Evolutionary conservation across 1,140 invertebrate species (phyloP), one percentile per base, ranked within the genome.

Genomic region (Myzus persicae): DNA sequence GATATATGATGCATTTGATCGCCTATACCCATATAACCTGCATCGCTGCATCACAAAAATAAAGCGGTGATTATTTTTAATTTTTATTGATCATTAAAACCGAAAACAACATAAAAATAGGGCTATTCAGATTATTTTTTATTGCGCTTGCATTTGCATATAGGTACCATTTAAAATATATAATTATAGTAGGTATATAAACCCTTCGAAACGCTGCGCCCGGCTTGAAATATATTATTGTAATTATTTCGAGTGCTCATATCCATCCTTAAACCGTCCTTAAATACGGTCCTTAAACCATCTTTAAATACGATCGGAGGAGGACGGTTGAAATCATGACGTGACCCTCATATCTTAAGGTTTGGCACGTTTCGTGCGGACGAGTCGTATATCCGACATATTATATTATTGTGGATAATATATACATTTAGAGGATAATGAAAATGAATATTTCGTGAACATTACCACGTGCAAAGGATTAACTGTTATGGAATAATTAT

Each of bases 71-170:
- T 76, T 76, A 76, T 76, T 76, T 76, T 76, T 76, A n/a, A 76
- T 76, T 76, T 67, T 76, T 76, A 76, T 76, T 76, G 59, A 76
- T 76, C 59, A 76, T 76, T 76, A 76, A 76, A 76, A 76, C 59
- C 31, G 59, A 76, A 5, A 76, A n/a, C 59, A n/a, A n/a, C 59
- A 14, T 76, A 76, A n/a, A 76, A n/a, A n/a, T n/a, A n/a, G 14
- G 31, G 59, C 59, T 76, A 36, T 76, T 76, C 59, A n/a, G 59
- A 76, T 76, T 76, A 0, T 76, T 31, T 76, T 76, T 76, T 76
- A 76, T n/a, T 76, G n/a, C 31, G n/a, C 1, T 31, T 14, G n/a
- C 59, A 76, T 76, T 76, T 76, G 59, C 59, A 76, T 76, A 76
- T 76, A 76, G 31, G 4, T 76, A 76, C 31, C 59, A 76, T 76